Evolutionary conservation across 2,888 invertebrate species (phyloP), one percentile per base, ranked within the genome.

Genomic region (Phoenoteleia sp.): DNA sequence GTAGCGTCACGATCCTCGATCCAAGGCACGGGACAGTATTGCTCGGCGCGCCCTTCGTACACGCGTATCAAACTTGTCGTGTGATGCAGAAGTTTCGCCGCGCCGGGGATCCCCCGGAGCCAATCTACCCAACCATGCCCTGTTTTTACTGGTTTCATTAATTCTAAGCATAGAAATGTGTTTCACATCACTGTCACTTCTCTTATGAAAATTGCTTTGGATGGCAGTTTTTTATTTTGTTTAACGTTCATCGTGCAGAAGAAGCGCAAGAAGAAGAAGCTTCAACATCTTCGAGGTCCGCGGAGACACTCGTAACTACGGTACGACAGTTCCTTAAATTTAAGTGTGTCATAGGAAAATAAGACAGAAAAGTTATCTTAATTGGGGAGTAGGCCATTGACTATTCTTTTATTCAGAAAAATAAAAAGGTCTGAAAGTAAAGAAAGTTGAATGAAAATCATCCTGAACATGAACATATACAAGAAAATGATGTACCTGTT

Each of bases 21-120:
- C 45, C 49, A 27, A 29, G 21, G 58, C 62, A 39, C 58, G 77
- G 60, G 45, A 67, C 77, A 83, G 77, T 83, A 69, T 67, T 52
- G 52, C 67, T 66, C 66, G 72, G 67, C 77, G 72, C 77, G 72
- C 76, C 72, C 72, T 77, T 79, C 49, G 69, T 36, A 52, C 64
- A 75, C 64, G 66, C 82, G 76, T 69, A 15, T 25, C 29, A 49
- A 13, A 39, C 21, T 13, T 27, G 58, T 47, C 56, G 60, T 77
- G 60, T 54, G 47, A 67, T 72, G 56, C 39, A 47, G 58, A 67
- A 77, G 83, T 47, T 80, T 76, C 71, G 29, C 21, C 39, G n/a
- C 39, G 58, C 71, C 71, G 71, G 71, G 58, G 58, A 47, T 33
- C 58, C 33, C 33, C 49, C 66, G 66, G 36, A 52, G 23, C 23